Conservation (phyloP, 2,888 invertebrate genomes). For the Nomada ruficornis region DNA sequence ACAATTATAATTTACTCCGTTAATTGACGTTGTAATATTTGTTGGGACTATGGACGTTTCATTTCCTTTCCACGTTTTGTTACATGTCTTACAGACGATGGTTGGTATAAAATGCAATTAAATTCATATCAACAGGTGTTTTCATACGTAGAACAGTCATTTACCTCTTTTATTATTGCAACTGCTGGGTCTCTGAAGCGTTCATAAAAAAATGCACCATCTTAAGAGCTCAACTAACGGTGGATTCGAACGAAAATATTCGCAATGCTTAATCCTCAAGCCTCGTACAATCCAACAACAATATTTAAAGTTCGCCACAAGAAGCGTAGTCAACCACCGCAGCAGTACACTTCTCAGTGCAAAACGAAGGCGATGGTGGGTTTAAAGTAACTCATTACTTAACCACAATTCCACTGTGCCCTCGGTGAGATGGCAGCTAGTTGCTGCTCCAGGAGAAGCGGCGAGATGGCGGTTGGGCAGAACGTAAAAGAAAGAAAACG, state of each 20-base stretch:
- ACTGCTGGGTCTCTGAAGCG: no score
- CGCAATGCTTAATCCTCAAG: not conserved
- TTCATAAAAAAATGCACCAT: not conserved
- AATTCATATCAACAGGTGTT: no score
- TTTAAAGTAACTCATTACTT: slow-evolving; percentile 46
- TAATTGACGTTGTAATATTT: no score
- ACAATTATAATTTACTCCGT: no score
- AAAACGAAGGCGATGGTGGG: slow-evolving; percentile 13
- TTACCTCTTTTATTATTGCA: no score
- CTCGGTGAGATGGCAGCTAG: not conserved
- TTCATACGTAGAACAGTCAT: no score
- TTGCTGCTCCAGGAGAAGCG: slow-evolving; percentile 27
- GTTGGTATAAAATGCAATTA: no score
- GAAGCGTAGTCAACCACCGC: not conserved
- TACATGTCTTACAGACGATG: no score
- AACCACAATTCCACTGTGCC: slow-evolving; percentile 29
- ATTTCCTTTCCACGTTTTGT: no score
- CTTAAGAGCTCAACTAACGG: not conserved
- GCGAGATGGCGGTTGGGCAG: not conserved
- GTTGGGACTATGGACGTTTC: no score
- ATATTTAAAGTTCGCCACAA: slow-evolving; percentile 25
- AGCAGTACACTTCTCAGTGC: not conserved
- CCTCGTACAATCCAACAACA: slow-evolving; percentile 1
- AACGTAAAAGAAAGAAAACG: not conserved
- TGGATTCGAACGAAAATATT: not conserved